A percentile compares a stretch with the other conserved stretches of the same genome.
These are phyloP conservation scores for Gymnoscelis rufifasciata DNA, from an alignment of 2,888 invertebrate genomes.

Conservation along the genomic window DNA sequence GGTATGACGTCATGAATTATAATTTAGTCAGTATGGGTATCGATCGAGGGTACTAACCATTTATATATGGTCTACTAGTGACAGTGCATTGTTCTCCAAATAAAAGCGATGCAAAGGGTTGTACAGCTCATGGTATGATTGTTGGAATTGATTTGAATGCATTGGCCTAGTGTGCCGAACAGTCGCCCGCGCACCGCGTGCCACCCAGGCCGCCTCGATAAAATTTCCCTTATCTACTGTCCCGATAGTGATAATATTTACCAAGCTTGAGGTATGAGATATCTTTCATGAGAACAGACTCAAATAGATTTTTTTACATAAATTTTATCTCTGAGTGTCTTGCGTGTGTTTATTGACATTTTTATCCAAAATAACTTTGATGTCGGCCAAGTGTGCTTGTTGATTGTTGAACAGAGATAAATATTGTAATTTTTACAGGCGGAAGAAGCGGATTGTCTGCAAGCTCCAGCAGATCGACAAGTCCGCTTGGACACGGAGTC, in stretches of 20 bases:
- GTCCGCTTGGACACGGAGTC: constrained; percentile 72
- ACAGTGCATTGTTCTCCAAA: constrained; percentile 37
- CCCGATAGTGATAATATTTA: constrained; percentile 45
- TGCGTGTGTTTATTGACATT: constrained; percentile 15
- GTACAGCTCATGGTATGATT: constrained; percentile 39
- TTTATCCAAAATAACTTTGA: background rate
- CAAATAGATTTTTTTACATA: constrained; percentile 18
- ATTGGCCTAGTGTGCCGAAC: constrained; percentile 33
- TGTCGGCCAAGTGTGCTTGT: background rate
- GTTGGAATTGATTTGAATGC: constrained; percentile 39
- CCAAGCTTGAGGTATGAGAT: constrained; percentile 43
- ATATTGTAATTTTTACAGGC: constrained; percentile 48
- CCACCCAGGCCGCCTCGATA: constrained; percentile 60
- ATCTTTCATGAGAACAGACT: constrained; percentile 30
- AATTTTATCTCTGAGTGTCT: constrained; percentile 11
- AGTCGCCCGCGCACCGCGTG: constrained; percentile 54
- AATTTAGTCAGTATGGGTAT: constrained; percentile 45
- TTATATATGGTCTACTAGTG: constrained; percentile 41
- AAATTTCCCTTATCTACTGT: constrained; percentile 50
- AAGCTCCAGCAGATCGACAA: constrained; percentile 80
- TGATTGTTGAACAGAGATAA: too few species aligned
- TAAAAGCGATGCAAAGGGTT: constrained; percentile 34
- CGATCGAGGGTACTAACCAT: constrained; percentile 53
- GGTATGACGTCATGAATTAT: constrained; percentile 58
- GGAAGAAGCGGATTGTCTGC: constrained; percentile 72